These are phyloP conservation scores for Oxyruncus cristatus DNA, from an alignment of 2,113 vertebrate species.

Conservation along the genomic window DNA sequence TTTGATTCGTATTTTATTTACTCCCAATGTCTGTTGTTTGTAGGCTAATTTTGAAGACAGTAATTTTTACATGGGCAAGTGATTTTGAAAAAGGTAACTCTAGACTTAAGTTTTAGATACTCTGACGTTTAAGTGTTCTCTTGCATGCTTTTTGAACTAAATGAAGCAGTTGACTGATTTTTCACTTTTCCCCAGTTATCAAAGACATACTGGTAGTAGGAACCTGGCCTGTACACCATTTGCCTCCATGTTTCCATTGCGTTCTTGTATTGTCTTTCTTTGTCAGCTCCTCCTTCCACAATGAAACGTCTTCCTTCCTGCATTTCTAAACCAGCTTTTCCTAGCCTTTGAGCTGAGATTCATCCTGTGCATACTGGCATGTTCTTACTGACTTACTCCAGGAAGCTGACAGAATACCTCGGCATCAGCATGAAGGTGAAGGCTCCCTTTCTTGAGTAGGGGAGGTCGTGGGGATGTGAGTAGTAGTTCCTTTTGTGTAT, in stretches of 20 bases:
- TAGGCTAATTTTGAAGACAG: background rate
- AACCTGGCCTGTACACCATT: background rate
- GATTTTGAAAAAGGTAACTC: background rate
- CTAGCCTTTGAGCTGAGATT: background rate
- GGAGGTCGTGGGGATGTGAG: background rate
- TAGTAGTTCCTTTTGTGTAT: background rate
- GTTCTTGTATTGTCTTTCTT: background rate
- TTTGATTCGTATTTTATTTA: background rate
- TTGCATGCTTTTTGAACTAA: background rate
- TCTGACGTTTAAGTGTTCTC: background rate
- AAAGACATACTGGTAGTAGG: background rate
- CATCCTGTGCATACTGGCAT: background rate
- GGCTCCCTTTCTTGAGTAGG: background rate
- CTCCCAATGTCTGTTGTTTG: background rate
- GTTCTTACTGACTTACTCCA: background rate
- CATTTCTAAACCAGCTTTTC: slow-evolving; percentile 28
- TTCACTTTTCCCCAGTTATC: background rate
- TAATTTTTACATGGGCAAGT: background rate
- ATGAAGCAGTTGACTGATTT: background rate
- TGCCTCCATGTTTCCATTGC: background rate
- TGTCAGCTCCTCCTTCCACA: slow-evolving; percentile 16
- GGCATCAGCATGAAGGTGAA: background rate
- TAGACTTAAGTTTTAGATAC: background rate
- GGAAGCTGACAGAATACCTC: background rate
- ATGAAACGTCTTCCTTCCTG: slow-evolving; percentile 48